These are phyloP conservation scores for Monomorium pharaonis DNA, from an alignment of 1,140 invertebrate species.

Conservation along the genomic window DNA sequence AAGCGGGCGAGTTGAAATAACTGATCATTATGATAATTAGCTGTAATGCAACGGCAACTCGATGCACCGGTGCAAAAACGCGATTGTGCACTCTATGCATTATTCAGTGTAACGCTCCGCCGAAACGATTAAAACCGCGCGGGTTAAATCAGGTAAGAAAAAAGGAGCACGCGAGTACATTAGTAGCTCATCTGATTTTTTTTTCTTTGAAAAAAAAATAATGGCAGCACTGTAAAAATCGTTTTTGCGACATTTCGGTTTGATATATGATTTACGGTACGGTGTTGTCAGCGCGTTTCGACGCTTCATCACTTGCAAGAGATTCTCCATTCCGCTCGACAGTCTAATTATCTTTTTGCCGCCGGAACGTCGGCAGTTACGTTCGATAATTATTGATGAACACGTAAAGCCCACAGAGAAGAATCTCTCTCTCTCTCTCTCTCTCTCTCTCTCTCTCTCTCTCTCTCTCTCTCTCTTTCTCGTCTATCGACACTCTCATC, in stretches of 20 bases:
- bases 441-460: too few relatives aligned
- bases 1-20: background rate
- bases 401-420: conserved; percentile 13
- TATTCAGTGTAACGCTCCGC: conserved; percentile 9
- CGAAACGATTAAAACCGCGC: background rate
- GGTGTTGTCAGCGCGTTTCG: background rate
- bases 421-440: too few relatives aligned
- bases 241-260: background rate
- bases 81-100: conserved; percentile 11
- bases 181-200: background rate
- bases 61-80: conserved; percentile 42
- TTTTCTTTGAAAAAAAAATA: background rate
- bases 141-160: background rate
- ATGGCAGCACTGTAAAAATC: background rate
- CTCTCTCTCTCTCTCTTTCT: too few relatives aligned
- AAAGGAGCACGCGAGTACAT: background rate
- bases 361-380: background rate
- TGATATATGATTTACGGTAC: too few relatives aligned
- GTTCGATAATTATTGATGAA: conserved; percentile 31
- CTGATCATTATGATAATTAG: conserved; percentile 43
- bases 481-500: background rate
- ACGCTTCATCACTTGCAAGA: background rate
- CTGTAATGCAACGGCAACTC: conserved; percentile 27
- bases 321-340: background rate
- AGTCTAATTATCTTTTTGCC: conserved; percentile 24